Percentiles rank a stretch among this genome's conserved stretches.
Conservation (phyloP, 2,113 vertebrate species). For the Narcine bancroftii region DNA sequence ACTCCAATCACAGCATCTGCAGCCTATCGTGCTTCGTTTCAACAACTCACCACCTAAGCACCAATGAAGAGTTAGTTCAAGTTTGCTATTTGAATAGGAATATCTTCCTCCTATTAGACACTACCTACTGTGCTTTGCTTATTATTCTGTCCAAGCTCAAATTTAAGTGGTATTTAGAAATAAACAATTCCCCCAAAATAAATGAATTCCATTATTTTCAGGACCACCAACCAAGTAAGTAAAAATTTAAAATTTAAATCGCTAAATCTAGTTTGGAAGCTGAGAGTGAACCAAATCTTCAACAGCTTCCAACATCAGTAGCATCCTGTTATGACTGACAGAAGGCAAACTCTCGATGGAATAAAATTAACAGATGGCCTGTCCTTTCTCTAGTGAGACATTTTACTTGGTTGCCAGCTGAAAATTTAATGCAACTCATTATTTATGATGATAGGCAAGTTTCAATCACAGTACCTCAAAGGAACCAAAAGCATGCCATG, state of each 20-base stretch:
- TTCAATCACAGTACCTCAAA: neutral
- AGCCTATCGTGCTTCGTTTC: too few species aligned
- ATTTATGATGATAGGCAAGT: neutral
- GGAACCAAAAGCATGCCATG: neutral
- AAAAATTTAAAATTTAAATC: neutral
- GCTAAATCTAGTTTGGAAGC: neutral
- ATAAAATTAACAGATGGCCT: neutral
- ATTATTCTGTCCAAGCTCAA: neutral
- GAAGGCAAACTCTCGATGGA: neutral
- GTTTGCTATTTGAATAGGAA: neutral
- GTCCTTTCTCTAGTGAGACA: neutral
- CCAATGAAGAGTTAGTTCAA: too few species aligned
- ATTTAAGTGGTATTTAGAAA: neutral
- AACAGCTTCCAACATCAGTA: neutral
- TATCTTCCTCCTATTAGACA: neutral
- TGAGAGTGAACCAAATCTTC: neutral
- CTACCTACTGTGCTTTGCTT: neutral
- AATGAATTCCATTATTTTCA: neutral
- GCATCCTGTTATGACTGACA: neutral
- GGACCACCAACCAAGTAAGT: neutral
- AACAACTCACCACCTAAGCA: too few species aligned
- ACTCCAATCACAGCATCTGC: too few species aligned
- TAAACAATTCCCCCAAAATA: neutral
- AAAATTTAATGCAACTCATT: slow-evolving; percentile 2
- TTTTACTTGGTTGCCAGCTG: neutral